Conservation (phyloP, 30 jellyfish, hydroid and myxozoan genomes). For the Pseudorhiza aurosa region DNA sequence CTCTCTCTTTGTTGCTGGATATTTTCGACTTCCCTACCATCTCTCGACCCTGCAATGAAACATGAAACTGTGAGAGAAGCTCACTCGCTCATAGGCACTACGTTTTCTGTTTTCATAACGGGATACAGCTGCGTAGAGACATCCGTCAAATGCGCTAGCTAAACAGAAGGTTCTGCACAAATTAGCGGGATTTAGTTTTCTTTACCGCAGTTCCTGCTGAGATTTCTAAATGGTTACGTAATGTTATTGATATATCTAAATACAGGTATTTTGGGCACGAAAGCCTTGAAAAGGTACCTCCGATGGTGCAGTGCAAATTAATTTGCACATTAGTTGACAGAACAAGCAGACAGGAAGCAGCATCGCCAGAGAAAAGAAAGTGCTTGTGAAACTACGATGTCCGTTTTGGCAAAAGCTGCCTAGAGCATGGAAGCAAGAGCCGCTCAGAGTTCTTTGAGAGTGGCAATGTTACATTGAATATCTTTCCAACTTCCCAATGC, state of each 20-base stretch:
- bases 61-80: background rate
- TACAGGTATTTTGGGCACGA: background rate
- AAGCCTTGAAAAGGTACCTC: background rate
- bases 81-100: slow-evolving; percentile 1
- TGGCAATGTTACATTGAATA: too few species aligned
- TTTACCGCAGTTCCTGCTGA: slow-evolving; percentile 28
- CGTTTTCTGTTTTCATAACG: slow-evolving; percentile 34
- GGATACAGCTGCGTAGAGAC: slow-evolving; percentile 9
- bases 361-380: background rate
- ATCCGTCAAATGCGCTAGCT: background rate
- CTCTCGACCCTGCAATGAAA: slow-evolving; percentile 3
- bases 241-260: background rate
- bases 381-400: too few species aligned
- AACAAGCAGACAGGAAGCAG: background rate
- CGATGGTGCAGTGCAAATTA: background rate
- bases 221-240: slow-evolving; percentile 18
- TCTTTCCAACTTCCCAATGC: too few species aligned
- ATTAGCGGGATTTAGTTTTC: slow-evolving; percentile 47
- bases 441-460: too few species aligned
- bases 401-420: too few species aligned
- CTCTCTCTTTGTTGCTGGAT: slow-evolving; percentile 52
- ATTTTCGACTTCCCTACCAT: slow-evolving; percentile 1
- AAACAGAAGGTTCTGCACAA: slow-evolving; percentile 25
- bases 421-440: too few species aligned
- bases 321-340: background rate